Base-by-base conservation (phyloP, 2,113 vertebrate genomes). In the Podarcis muralis region DNA sequence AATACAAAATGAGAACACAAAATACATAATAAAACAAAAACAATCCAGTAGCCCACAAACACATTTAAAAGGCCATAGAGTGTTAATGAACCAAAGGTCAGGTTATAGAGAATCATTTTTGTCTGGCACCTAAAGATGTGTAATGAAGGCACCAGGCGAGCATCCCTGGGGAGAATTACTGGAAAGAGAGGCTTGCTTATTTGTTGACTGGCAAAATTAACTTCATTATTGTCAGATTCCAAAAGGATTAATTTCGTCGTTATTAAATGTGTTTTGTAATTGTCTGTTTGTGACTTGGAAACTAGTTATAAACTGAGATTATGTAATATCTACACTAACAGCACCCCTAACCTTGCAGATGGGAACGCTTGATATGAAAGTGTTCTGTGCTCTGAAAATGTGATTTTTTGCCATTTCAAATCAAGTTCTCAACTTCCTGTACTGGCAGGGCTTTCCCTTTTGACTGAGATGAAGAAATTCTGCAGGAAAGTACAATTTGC, bases 231-330 rank as follows among this genome's bases (percentile, higher is more conserved):
- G 89, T 91, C 71, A 80, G 89, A 59, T 37, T 59, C 87, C 82
- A 32, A 68, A 5, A 66, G 80, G 90, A 92, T 93, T 89, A 94
- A 85, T 92, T 90, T 78, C 76, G 80, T 95, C 82, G 89, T 95
- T 92, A 37, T 76, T 72, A 59, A 84, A 72, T 93, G 92, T 88
- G 83, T 91, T 87, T 88, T 87, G 81, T 92, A 93, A 94, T 92
- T 92, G 5, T 59, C 62, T 35, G 57, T 65, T 35, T 81, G 22
- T n/a, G 53, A 81, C 11, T 23, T 9, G 53, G 5, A 6, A 65
- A 18, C 11, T 53, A 88, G 66, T 4, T 0, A 85, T 79, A 77
- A 77, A 25, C 75, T 23, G 37, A 40, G 3, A 75, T 3, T 23
- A 48, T n/a, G 18, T 83, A 43, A 6, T 8, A 75, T 30, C 16